Evolutionary conservation across 2,888 invertebrate species (phyloP).

Genomic region (Mycalesis mineus): DNA sequence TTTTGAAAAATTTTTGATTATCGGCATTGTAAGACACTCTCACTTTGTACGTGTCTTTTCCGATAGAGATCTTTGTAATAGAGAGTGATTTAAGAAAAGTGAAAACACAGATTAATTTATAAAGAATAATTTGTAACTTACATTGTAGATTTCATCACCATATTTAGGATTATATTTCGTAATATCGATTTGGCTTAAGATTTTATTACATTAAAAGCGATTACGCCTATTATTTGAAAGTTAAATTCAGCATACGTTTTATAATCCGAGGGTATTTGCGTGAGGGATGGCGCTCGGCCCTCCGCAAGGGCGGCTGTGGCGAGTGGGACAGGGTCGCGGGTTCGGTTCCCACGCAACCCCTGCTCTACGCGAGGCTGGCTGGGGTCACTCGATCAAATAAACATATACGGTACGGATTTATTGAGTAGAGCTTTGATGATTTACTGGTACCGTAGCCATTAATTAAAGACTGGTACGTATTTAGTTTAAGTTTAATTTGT

Average conservation of each 20-base stretch:
- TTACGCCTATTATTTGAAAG: conserved; percentile 2
- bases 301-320: conserved; percentile 15
- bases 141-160: too few relatives aligned
- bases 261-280: conserved; percentile 11
- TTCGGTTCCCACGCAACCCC: conserved; percentile 45
- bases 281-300: conserved; percentile 18
- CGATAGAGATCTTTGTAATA: too few relatives aligned
- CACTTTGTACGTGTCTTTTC: conserved; percentile 24
- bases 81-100: too few relatives aligned
- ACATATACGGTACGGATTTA: conserved; percentile 24
- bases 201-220: too few relatives aligned
- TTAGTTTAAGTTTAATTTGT: neutral
- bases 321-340: conserved; percentile 32
- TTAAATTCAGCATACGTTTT: conserved; percentile 14
- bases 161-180: too few relatives aligned
- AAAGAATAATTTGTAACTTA: too few relatives aligned
- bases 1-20: conserved; percentile 15
- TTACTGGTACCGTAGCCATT: neutral
- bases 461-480: neutral
- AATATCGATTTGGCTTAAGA: too few relatives aligned
- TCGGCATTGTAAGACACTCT: neutral
- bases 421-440: conserved; percentile 19
- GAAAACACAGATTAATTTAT: too few relatives aligned
- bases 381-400: conserved; percentile 16
- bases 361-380: conserved; percentile 11